Evolutionary conservation across 1,140 invertebrate species (phyloP), one percentile per base, ranked within the genome.

Genomic region (Chironomus striatipennis): DNA sequence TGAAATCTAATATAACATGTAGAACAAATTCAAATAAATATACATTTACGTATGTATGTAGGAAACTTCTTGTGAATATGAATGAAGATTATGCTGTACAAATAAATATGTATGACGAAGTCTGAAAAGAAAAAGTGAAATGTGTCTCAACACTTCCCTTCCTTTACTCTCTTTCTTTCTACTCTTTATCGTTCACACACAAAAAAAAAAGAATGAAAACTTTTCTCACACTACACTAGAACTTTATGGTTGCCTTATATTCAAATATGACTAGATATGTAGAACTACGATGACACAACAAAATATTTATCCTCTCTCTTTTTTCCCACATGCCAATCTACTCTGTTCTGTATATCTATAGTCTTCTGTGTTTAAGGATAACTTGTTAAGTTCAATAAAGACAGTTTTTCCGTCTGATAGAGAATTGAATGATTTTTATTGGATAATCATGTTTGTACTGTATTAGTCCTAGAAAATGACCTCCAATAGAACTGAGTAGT

Each of bases 41-140:
- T 57, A 57, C 12, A 5, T 34, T 34, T 34, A 34, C 24, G 24
- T 34, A 34, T 34, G 24, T 34, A 34, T 34, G 24, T 34, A 34
- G 24, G 24, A 57, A n/a, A 57, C 47, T 57, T 57, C 47, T 57
- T 57, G 47, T 57, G 47, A 57, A 57, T 57, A 57, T 57, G 47
- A 57, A 57, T 57, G 47, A 57, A 57, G 47, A 12, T 10, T 57
- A 34, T 34, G 24, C 24, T 34, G 24, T 34, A 34, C 24, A 34
- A 34, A 34, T 34, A 34, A 12, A 57, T 57, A 57, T 57, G 12
- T 15, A 57, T 57, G 24, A 34, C 24, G 24, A 34, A 34, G 47
- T 57, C 47, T 57, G 47, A 15, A 57, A 57, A 12, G 47, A 57
- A 57, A 57, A n/a, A 57, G 47, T 57, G 47, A 34, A 57, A n/a